Conservation (phyloP, 2,888 invertebrate species). For the Leptopilina myrica region DNA sequence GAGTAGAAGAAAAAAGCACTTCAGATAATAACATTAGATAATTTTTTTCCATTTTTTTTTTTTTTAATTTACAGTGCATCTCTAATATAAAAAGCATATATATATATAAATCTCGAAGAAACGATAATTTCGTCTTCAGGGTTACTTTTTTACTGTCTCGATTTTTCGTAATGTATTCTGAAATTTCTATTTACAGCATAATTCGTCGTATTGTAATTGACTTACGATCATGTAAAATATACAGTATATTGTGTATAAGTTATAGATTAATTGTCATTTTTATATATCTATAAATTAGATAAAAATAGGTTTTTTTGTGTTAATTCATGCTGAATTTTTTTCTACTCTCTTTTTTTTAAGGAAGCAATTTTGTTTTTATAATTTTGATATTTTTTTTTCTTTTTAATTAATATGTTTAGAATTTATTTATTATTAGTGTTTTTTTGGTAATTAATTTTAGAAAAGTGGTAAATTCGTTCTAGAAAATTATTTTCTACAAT, state of each 20-base stretch:
- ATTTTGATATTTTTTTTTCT: background rate
- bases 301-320: background rate
- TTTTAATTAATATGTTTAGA: too few species aligned
- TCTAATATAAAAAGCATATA: background rate
- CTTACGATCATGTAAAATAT: constrained; percentile 60
- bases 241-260: constrained; percentile 49
- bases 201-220: constrained; percentile 59
- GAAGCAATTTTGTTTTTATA: background rate
- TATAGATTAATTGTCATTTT: constrained; percentile 22
- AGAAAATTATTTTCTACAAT: background rate
- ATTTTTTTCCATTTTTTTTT: background rate
- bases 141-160: background rate
- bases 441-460: background rate
- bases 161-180: constrained; percentile 49
- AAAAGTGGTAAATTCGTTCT: background rate
- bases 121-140: background rate
- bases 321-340: background rate
- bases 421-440: background rate
- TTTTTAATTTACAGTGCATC: constrained; percentile 2
- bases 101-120: constrained; percentile 16
- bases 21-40: too few species aligned
- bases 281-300: constrained; percentile 7
- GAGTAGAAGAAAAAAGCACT: background rate
- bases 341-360: constrained; percentile 9
- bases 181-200: constrained; percentile 57